Evolutionary conservation across 2,113 vertebrate genomes (phyloP), one percentile per base, ranked within the genome.

Genomic region (Empidonax traillii): DNA sequence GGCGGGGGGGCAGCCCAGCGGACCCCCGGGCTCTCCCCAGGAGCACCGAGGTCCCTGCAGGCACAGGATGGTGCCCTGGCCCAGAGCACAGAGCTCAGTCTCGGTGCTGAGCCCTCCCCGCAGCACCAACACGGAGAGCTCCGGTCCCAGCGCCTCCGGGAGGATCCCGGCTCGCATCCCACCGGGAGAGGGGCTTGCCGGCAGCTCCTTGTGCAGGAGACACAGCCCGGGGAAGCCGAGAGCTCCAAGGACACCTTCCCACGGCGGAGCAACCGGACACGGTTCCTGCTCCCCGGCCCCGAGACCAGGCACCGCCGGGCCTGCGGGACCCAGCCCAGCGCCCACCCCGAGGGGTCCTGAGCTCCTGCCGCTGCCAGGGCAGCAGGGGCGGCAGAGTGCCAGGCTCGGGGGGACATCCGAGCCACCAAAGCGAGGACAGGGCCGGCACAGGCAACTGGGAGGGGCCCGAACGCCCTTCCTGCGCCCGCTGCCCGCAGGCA

Each of bases 11-110:
- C 58, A 10, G 65, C 44, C 66, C 39, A 31, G 39, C 62, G 68
- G 51, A 41, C 0, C 3, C 18, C n/a, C 47, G 5, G 3, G 56
- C 22, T 35, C 37, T 31, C 27, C 31, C 56, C 0, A 0, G 27
- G 44, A 65, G 80, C 81, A 52, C 52, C 1, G 0, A 18, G 16
- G 24, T 18, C 39, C 63, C 81, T 1, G 9, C 35, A 33, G 30
- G 53, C 44, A 25, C 71, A 61, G 87, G 53, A 72, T 0, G 33
- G 58, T 22, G 63, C 58, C 51, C 43, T 31, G 0, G 0, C 33
- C 58, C 82, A 22, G 21, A 8, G 25, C 8, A 1, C 1, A 0
- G 30, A 4, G 44, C 52, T 52, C 1, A 0, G 75, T 58, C 43
- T 55, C 1, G 1, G 61, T 8, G 28, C 82, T 19, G 27, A 78